These are phyloP conservation scores for Sardinella longiceps DNA, from an alignment of 2,797 vertebrate species.

Conservation along the genomic window DNA sequence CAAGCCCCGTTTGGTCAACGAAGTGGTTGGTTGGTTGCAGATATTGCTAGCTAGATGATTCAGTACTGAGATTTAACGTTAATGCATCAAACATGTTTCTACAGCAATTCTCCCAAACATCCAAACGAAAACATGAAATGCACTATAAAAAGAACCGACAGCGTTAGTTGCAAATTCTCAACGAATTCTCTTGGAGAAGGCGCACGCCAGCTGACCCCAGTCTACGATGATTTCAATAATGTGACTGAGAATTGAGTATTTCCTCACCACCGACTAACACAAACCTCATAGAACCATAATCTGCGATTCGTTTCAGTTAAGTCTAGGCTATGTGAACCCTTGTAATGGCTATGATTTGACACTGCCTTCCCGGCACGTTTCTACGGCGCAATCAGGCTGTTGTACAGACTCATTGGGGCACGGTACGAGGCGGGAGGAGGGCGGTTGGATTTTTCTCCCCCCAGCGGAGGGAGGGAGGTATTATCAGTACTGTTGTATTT, in stretches of 20 bases:
- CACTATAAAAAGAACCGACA: background rate
- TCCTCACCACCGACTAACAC: background rate
- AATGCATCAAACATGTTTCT: background rate
- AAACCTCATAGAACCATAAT: background rate
- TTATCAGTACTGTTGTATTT: background rate
- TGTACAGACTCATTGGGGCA: background rate
- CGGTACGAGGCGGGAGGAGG: background rate
- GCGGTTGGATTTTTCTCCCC: background rate
- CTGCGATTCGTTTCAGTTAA: background rate
- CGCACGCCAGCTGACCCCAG: background rate
- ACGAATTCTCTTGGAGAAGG: background rate
- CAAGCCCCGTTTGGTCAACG: slow-evolving; percentile 30
- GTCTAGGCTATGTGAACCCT: background rate
- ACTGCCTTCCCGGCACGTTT: background rate
- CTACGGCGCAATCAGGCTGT: background rate
- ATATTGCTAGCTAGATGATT: background rate
- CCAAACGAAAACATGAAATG: background rate
- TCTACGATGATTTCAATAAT: background rate
- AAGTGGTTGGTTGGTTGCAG: slow-evolving; percentile 29
- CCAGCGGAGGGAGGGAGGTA: background rate
- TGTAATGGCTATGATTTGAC: background rate
- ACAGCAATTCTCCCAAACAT: background rate
- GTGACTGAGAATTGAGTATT: background rate
- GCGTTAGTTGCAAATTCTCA: background rate
- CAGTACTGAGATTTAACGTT: background rate